These are phyloP conservation scores for Melanophora roralis DNA, from an alignment of 2,888 invertebrate species.

Conservation along the genomic window DNA sequence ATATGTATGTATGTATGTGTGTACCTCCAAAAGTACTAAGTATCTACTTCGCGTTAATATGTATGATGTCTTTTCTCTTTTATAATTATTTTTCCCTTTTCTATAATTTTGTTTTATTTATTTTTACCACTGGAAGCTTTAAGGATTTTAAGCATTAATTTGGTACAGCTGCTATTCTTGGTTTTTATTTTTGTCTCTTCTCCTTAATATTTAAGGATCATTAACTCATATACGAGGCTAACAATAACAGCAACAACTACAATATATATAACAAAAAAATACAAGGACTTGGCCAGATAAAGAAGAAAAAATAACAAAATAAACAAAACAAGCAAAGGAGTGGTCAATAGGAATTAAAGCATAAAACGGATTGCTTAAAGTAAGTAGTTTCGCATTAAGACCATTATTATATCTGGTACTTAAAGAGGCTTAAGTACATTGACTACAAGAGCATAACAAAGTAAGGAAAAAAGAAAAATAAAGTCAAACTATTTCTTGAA, in stretches of 20 bases:
- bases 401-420: constrained; percentile 37
- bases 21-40: neutral
- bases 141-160: constrained; percentile 36
- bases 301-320: neutral
- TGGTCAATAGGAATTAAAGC: constrained; percentile 34
- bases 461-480: neutral
- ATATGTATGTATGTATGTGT: too few species aligned
- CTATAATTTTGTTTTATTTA: neutral
- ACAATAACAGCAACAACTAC: neutral
- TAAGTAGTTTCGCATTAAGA: constrained; percentile 49
- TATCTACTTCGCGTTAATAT: neutral
- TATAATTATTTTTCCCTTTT: neutral
- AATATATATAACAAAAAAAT: neutral
- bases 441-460: neutral
- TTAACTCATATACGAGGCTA: constrained; percentile 25
- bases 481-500: too few species aligned
- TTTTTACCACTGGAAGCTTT: constrained; percentile 8
- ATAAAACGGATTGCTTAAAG: constrained; percentile 38
- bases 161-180: neutral
- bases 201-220: constrained; percentile 45
- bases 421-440: constrained; percentile 44
- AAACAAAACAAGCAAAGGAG: neutral
- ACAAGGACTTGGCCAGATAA: neutral
- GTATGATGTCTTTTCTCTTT: neutral
- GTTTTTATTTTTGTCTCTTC: constrained; percentile 9